Evolutionary conservation across 2,888 invertebrate genomes (phyloP).

Genomic region (Scaptomyza reducta): DNA sequence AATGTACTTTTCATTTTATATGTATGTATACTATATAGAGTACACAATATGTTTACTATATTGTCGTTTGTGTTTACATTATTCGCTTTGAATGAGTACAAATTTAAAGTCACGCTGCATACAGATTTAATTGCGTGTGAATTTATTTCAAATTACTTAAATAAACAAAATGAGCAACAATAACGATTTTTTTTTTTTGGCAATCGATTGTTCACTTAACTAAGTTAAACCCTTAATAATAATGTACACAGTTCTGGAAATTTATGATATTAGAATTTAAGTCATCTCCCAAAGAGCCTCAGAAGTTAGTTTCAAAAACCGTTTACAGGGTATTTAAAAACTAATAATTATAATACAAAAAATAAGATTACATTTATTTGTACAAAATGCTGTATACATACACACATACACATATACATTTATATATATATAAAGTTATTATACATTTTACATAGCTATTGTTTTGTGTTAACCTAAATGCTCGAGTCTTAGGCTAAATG

Average conservation of each 20-base stretch:
- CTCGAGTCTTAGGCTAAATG: constrained; percentile 45
- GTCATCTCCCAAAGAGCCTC: background rate
- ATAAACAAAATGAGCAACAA: constrained; percentile 44
- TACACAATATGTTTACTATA: constrained; percentile 15
- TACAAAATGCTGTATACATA: constrained; percentile 32
- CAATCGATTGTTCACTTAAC: constrained; percentile 16
- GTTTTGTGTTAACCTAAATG: constrained; percentile 39
- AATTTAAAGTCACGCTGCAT: constrained; percentile 38
- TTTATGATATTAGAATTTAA: background rate
- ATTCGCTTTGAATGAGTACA: constrained; percentile 26
- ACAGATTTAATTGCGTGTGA: constrained; percentile 55
- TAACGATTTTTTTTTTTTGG: background rate
- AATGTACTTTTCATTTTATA: constrained; percentile 40
- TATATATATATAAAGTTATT: constrained; percentile 6
- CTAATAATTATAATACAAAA: background rate
- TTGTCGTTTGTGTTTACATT: constrained; percentile 48
- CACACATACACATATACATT: too few species aligned
- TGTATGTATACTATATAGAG: constrained; percentile 6
- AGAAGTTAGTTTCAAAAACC: background rate
- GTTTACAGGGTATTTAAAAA: too few species aligned
- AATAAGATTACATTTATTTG: constrained; percentile 19
- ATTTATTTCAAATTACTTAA: constrained; percentile 61
- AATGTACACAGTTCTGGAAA: too few species aligned
- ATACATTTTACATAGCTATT: constrained; percentile 12
- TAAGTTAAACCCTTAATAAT: background rate